Evolutionary conservation across 2,113 vertebrate species (phyloP).

Genomic region (Nycticryphes semicollaris): DNA sequence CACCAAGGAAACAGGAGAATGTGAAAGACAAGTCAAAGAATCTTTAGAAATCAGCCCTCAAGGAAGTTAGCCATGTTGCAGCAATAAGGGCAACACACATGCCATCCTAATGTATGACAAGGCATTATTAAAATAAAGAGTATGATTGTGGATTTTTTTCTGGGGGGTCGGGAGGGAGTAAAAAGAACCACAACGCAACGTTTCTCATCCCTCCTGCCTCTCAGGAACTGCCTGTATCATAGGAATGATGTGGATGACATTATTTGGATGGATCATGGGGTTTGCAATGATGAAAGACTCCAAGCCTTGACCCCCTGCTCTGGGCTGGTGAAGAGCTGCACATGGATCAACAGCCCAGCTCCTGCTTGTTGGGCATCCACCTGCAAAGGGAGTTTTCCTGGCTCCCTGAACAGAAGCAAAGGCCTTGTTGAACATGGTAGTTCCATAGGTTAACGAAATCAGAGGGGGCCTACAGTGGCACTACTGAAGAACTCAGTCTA

Average conservation of each 20-base stretch:
- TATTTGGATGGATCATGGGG: neutral
- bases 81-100: neutral
- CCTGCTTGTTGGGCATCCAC: no score
- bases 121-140: neutral
- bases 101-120: neutral
- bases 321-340: neutral
- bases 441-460: neutral
- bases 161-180: neutral
- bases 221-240: neutral
- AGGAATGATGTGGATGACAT: neutral
- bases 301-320: neutral
- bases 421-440: neutral
- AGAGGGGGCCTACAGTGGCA: fast-evolving
- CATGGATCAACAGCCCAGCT: neutral
- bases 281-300: neutral
- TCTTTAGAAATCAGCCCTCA: slow-evolving; percentile 10
- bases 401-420: neutral
- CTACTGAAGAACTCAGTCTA: neutral
- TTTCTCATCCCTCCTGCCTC: neutral
- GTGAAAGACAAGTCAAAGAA: slow-evolving; percentile 17
- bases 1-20: slow-evolving; percentile 42
- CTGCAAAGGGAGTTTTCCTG: neutral
- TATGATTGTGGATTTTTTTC: neutral
- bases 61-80: slow-evolving; percentile 34
- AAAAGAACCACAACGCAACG: neutral